These are phyloP conservation scores for Anguilla pacifica DNA, from an alignment of 2,797 vertebrate species.

Conservation along the genomic window DNA sequence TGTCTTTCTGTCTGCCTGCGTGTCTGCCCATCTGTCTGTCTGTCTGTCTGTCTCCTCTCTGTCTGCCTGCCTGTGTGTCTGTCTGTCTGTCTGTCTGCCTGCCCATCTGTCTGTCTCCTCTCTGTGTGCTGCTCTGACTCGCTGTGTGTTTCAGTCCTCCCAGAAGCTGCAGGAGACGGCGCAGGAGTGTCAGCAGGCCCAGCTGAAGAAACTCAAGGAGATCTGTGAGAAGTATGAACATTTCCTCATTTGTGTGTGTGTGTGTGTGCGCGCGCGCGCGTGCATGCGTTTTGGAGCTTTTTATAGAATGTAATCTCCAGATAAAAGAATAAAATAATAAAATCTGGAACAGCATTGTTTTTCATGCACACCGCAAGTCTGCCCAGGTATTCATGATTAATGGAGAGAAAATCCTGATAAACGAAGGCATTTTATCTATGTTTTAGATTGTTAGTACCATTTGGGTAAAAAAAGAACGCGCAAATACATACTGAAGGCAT, in stretches of 20 bases:
- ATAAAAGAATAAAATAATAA: not conserved
- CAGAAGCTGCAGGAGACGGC: conserved; percentile 76
- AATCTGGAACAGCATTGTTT: not conserved
- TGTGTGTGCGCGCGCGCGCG: conserved; percentile 28
- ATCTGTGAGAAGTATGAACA: conserved; percentile 75
- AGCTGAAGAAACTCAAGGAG: conserved; percentile 83
- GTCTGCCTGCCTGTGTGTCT: not conserved
- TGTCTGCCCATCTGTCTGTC: not conserved
- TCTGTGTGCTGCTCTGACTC: not conserved
- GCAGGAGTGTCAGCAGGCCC: conserved; percentile 69
- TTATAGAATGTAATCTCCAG: not conserved
- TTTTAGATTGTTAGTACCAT: not conserved
- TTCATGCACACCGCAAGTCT: not conserved
- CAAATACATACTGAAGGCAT: not conserved
- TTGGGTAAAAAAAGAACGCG: not conserved
- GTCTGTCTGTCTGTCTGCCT: not conserved
- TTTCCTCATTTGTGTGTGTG: not conserved
- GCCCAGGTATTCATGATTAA: not conserved
- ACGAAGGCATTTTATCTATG: not conserved
- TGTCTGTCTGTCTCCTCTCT: no score
- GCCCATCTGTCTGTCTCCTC: not conserved
- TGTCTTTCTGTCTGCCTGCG: no score
- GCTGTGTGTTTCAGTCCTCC: conserved; percentile 61
- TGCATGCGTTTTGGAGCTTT: not conserved
- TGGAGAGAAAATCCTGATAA: not conserved